Base-by-base conservation (phyloP, 2,797 vertebrate species). In the Moxostoma hubbsi region DNA sequence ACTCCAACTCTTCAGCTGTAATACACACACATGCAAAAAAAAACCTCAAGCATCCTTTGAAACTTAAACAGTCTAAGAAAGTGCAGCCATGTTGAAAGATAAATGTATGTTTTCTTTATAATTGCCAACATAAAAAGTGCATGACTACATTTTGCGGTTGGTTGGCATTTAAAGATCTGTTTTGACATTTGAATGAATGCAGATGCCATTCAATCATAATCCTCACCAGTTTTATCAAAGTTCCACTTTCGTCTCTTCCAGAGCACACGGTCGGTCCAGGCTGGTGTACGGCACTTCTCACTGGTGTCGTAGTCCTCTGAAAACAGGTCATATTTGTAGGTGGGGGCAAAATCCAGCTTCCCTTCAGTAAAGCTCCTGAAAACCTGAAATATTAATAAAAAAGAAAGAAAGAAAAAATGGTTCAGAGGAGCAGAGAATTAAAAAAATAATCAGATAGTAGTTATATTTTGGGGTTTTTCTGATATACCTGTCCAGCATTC, bases 301-400 rank as follows among this genome's bases (percentile, higher is more conserved):
- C 98, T 99, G 79, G 98, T 99, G 90, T 99, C 98, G 46, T 99
- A 99, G 86, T 99, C 98, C 53, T 99, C 97, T 0, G 98, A 99
- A 93, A 99, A 99, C 76, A 99, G 93, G 89, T 99, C 98, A 15
- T 99, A 99, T 83, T 99, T 99, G 84, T 99, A 99, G 0, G 98
- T 99, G 5, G 98, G 98, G 64, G 98, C 96, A 89, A 99, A 99
- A 88, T 95, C 96, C 71, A 99, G 88, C 82, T 96, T 96, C 24
- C 98, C 98, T 85, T 99, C 98, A 81, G 96, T 93, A 85, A 99
- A 99, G 47, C 95, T 94, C 77, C 94, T 91, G 86, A 99, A 99
- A 79, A 99, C 92, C 98, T 99, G 89, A 15, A 61, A 53, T 64
- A 65, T 36, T 45, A 57, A 57, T 8, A 9, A 15, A 63, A 16